Evolutionary conservation across 2,888 invertebrate species (phyloP).

Genomic region (Dendrolimus pini): DNA sequence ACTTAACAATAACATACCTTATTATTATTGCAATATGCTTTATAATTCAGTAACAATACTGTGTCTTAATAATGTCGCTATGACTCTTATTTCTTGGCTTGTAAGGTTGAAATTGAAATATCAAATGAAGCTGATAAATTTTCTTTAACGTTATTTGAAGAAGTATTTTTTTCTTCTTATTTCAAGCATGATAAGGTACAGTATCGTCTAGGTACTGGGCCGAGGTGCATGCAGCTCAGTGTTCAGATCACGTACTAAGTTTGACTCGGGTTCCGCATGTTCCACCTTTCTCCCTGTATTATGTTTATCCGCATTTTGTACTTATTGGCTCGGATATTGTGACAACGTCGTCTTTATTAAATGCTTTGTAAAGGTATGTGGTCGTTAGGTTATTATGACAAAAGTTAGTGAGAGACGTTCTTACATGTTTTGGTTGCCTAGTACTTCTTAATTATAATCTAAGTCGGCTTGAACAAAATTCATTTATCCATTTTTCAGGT

Average conservation of each 20-base stretch:
- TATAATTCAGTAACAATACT: neutral
- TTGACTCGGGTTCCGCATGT: constrained; percentile 49
- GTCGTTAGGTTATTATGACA: no score
- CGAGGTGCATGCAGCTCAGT: constrained; percentile 28
- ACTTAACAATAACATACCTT: neutral
- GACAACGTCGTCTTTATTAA: constrained; percentile 49
- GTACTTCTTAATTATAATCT: no score
- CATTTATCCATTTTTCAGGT: no score
- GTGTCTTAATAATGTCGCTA: no score
- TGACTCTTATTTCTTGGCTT: neutral
- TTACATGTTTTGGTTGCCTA: no score
- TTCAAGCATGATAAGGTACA: neutral
- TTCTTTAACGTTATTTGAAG: no score
- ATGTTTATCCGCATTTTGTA: constrained; percentile 61
- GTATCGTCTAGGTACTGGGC: neutral
- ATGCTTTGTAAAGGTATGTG: constrained; percentile 20
- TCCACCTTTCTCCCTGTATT: constrained; percentile 49
- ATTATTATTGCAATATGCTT: neutral
- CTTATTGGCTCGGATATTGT: constrained; percentile 55
- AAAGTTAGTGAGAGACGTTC: no score
- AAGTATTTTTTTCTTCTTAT: neutral
- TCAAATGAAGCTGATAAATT: neutral
- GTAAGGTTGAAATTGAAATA: neutral
- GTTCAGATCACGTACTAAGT: constrained; percentile 57
- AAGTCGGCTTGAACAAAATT: no score